phyloP scores from a whole-genome alignment of 2,797 vertebrate genomes.

The Eremophila alpestris region DNA sequence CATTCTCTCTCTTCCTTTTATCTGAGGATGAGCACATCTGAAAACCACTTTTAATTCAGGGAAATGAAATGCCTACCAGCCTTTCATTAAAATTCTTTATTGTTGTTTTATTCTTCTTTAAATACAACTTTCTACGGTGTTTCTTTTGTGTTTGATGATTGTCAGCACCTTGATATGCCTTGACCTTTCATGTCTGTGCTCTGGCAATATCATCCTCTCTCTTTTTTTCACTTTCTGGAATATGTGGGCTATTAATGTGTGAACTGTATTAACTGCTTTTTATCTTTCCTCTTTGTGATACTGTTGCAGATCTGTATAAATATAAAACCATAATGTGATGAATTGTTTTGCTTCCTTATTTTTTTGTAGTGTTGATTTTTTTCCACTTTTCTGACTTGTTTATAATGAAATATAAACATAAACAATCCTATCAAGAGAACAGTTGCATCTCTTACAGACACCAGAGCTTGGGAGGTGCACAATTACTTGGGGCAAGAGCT shows the following conservation, averaged over 20 bases:
- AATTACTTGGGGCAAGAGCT: not conserved
- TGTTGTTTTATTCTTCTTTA: constrained; percentile 11
- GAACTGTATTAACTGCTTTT: constrained; percentile 28
- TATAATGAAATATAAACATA: not conserved
- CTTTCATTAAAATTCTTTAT: constrained; percentile 13
- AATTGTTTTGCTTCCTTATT: constrained; percentile 6
- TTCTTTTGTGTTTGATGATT: not conserved
- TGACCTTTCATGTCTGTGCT: constrained; percentile 25
- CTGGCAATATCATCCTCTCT: not conserved
- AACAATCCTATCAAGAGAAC: not conserved
- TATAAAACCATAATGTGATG: not conserved
- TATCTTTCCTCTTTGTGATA: constrained; percentile 22
- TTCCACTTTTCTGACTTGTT: not conserved
- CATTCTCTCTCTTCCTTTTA: not conserved
- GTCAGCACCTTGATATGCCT: constrained; percentile 17
- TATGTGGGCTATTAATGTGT: not conserved
- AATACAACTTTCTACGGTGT: not conserved
- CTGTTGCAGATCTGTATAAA: not conserved
- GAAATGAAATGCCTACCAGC: not conserved
- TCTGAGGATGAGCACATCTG: not conserved
- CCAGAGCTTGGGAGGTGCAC: not conserved
- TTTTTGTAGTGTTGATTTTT: not conserved
- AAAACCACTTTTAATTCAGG: constrained; percentile 29
- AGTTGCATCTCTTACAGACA: not conserved
- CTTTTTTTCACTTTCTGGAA: constrained; percentile 36